Evolutionary conservation across 2,797 vertebrate genomes (phyloP).

Genomic region (Peromyscus nudipes): DNA sequence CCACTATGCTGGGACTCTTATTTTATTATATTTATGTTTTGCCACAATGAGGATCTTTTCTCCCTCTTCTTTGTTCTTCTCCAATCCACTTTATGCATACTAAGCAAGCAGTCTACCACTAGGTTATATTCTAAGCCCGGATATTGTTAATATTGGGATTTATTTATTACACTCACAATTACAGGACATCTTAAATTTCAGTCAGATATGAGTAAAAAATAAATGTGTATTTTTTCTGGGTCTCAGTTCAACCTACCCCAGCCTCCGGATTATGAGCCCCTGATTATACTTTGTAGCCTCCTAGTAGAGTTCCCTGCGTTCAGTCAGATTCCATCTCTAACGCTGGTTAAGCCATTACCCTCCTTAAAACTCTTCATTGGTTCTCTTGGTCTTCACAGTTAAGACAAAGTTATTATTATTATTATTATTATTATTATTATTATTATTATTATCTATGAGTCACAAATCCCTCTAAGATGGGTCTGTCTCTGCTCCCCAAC

Average conservation of each 20-base stretch:
- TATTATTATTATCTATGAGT: not conserved
- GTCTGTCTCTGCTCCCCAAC: not conserved
- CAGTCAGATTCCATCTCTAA: not conserved
- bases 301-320: not conserved
- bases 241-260: not conserved
- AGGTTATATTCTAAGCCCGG: not conserved
- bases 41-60: not conserved
- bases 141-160: not conserved
- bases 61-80: not conserved
- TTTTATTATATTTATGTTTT: not conserved
- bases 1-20: not conserved
- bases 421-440: not conserved
- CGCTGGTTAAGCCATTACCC: not conserved
- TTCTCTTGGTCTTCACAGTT: not conserved
- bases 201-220: slow-evolving; percentile 23
- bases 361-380: slow-evolving; percentile 10
- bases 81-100: not conserved
- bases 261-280: not conserved
- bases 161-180: slow-evolving; percentile 13
- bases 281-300: not conserved
- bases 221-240: not conserved
- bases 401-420: not conserved
- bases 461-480: not conserved
- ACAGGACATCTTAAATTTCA: slow-evolving; percentile 55
- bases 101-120: not conserved